Evolutionary conservation across 2,113 vertebrate genomes (phyloP), one percentile per base, ranked within the genome.

Genomic region (Amphiprion ocellaris): DNA sequence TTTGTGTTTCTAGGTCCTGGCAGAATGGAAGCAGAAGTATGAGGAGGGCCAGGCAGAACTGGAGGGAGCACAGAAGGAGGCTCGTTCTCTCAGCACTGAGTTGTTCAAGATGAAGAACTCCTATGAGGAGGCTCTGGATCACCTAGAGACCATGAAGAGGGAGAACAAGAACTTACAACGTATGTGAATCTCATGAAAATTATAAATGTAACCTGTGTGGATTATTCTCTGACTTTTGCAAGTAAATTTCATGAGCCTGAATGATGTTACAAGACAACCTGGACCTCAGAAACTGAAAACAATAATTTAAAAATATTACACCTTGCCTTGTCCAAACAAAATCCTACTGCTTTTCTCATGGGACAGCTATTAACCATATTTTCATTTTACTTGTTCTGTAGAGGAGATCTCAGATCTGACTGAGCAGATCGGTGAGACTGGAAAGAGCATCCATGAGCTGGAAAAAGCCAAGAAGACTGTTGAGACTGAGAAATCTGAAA

Each of bases 1-100:
- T 30, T 5, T 30, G 6, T 30, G 4, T 30, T 30, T 6, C 30
- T 30, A 30, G 33, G 33, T 37, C 33, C 33, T 37, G 1, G 7
- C 33, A 37, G 33, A 37, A 37, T 37, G 33, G 33, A 37, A 37
- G 33, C 33, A 37, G 7, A 37, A 37, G 33, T 37, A 37, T 9
- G 33, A 37, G 33, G 33, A 37, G 33, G 33, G 33, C 33, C 33
- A 37, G 33, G 33, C 33, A 37, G 33, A 96, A 71, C 63, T 96
- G 67, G 95, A 96, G 74, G 90, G 92, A n/a, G 75, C 94, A 44
- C 93, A 95, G 81, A 96, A 96, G 59, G 93, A 96, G 74, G 82
- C 90, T 80, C 64, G 78, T 16, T 89, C 90, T 82, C 76, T 92
- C 60, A 90, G 90, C 69, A 92, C 90, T 73, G 89, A 92, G 62